Percentiles rank a stretch among this genome's conserved stretches.
Conservation (phyloP, 2,113 vertebrate genomes). For the Corythornis cristatus region DNA sequence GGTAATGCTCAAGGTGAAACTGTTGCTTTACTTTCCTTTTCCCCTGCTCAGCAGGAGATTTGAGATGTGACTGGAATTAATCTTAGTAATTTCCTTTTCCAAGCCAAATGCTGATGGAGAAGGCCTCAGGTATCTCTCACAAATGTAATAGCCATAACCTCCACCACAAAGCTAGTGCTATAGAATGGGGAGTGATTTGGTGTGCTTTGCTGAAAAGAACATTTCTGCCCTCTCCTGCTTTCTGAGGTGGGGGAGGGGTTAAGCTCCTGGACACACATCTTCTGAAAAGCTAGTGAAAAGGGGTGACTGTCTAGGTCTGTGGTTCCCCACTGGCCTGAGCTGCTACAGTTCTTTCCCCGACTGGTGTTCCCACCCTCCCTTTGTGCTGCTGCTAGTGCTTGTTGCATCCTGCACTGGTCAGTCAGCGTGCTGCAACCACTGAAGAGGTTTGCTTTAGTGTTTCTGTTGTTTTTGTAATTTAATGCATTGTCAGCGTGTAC, state of each 20-base stretch:
- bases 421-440: rapidly evolving
- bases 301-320: rapidly evolving
- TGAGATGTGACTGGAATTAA: neutral
- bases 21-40: neutral
- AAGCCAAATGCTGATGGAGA: neutral
- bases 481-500: constrained; percentile 3
- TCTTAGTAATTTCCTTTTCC: neutral
- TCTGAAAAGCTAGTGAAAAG: neutral
- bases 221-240: neutral
- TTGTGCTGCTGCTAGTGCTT: neutral
- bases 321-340: neutral
- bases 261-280: neutral
- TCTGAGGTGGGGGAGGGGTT: neutral
- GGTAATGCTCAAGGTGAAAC: neutral
- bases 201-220: neutral
- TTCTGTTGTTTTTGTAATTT: neutral
- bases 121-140: neutral
- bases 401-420: rapidly evolving
- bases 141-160: neutral
- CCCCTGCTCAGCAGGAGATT: neutral
- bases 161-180: neutral
- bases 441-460: neutral
- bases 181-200: neutral
- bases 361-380: neutral
- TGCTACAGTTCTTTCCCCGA: neutral